Conservation (phyloP, 2,797 vertebrate species). For the Naso thynnoides region DNA sequence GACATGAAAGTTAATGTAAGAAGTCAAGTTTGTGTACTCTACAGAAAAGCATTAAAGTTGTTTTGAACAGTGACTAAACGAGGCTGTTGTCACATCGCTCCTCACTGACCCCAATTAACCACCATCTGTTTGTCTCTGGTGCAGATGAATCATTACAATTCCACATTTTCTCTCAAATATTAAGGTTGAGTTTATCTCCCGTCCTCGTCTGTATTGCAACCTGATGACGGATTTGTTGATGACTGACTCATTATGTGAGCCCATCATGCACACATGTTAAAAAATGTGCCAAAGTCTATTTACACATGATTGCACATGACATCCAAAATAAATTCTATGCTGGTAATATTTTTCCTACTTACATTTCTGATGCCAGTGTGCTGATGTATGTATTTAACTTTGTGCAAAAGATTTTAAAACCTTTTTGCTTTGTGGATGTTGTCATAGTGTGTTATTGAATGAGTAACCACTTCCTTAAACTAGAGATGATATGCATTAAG, state of each 20-base stretch:
- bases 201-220: slow-evolving; percentile 41
- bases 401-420: neutral
- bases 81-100: slow-evolving; percentile 22
- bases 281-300: neutral
- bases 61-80: slow-evolving; percentile 25
- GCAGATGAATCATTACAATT: slow-evolving; percentile 14
- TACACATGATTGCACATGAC: neutral
- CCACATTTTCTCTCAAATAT: slow-evolving; percentile 11
- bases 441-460: neutral
- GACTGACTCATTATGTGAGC: slow-evolving; percentile 19
- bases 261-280: slow-evolving; percentile 29
- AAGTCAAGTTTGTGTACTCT: neutral
- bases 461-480: slow-evolving; percentile 11
- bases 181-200: slow-evolving; percentile 43
- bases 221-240: slow-evolving; percentile 33
- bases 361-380: neutral
- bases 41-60: slow-evolving; percentile 15
- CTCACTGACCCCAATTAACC: slow-evolving; percentile 42
- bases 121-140: slow-evolving; percentile 31
- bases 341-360: neutral
- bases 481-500: slow-evolving; percentile 1
- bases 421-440: neutral
- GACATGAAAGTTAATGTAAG: neutral
- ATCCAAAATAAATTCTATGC: neutral
- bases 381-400: neutral